Evolutionary conservation across 2,888 invertebrate genomes (phyloP), one percentile per base, ranked within the genome.

Genomic region (Apeira syringaria): DNA sequence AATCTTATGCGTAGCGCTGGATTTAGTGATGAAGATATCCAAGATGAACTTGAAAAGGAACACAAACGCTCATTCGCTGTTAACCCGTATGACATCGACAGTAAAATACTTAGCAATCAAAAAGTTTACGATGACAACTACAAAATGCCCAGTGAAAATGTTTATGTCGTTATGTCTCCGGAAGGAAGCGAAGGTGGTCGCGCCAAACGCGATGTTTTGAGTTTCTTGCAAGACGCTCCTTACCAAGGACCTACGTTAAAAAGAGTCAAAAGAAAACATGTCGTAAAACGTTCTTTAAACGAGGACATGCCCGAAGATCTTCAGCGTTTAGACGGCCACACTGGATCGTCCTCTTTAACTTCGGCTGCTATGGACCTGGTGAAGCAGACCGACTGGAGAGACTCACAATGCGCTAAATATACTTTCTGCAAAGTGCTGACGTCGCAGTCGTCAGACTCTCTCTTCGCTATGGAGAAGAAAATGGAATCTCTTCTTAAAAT

Each of bases 381-480:
- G 48, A 77, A 74, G 43, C 87, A 83, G 52, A 91, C 91, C 0
- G 92, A 94, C 62, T 95, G 95, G 95, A 91, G 92, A 17, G 93
- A 94, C 74, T 94, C 95, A 1, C 94, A 94, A 37, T 96, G 96
- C 68, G 94, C 95, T 2, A 95, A 95, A 70, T 92, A 91, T 61
- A 91, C 95, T 53, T 95, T 95, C 80, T 96, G 96, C 75, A 93
- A 94, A 63, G 93, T 94, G 27, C 93, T 96, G 90, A 83, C 93
- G 25, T 90, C 92, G 43, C 94, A 94, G 59, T 86, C 92, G 34
- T 91, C 92, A 1, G 95, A 95, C 67, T 93, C 94, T 15, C 82
- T 93, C 47, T 91, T 93, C 53, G 86, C 93, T 27, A 95, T 95
- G 95, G 95, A 95, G 82, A 95, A 95, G 84, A 94, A 94, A 74